Percentiles rank a stretch among this genome's conserved stretches.
phyloP scores from a whole-genome alignment of 35 echinoderm and acorn worm genomes.

The Patiria miniata region DNA sequence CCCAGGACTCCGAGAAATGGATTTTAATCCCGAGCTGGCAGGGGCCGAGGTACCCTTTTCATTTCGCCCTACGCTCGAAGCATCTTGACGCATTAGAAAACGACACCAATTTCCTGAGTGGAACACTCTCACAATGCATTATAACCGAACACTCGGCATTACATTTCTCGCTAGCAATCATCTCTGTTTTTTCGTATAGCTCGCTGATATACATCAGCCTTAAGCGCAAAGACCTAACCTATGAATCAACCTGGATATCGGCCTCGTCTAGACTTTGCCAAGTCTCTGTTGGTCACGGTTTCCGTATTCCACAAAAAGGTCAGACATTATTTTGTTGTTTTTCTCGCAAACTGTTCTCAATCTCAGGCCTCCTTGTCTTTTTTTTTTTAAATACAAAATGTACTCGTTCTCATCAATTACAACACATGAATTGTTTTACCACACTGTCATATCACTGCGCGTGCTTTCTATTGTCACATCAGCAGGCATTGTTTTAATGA shows the following conservation, averaged over 20 bases:
- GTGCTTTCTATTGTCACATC: too few species aligned
- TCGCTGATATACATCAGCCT: background rate
- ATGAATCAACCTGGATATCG: slow-evolving; percentile 10
- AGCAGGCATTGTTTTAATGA: too few species aligned
- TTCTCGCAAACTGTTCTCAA: background rate
- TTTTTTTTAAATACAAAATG: background rate
- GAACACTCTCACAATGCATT: background rate
- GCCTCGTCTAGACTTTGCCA: slow-evolving; percentile 18
- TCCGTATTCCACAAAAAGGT: slow-evolving; percentile 11
- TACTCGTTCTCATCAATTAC: too few species aligned
- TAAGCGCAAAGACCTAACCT: background rate
- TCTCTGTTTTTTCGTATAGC: too few species aligned
- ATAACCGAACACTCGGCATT: background rate
- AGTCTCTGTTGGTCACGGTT: slow-evolving; percentile 20
- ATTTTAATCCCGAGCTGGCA: background rate
- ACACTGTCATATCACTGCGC: too few species aligned
- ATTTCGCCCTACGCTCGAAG: background rate
- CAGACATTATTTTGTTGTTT: slow-evolving; percentile 8
- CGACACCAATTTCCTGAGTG: slow-evolving; percentile 21
- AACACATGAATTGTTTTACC: too few species aligned
- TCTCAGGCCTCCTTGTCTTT: background rate
- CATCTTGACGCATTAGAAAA: slow-evolving; percentile 5
- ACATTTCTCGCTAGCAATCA: too few species aligned
- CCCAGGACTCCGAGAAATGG: background rate
- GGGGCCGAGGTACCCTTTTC: background rate